These are phyloP conservation scores for Agapostemon virescens DNA, from an alignment of 2,888 invertebrate genomes.

Conservation along the genomic window DNA sequence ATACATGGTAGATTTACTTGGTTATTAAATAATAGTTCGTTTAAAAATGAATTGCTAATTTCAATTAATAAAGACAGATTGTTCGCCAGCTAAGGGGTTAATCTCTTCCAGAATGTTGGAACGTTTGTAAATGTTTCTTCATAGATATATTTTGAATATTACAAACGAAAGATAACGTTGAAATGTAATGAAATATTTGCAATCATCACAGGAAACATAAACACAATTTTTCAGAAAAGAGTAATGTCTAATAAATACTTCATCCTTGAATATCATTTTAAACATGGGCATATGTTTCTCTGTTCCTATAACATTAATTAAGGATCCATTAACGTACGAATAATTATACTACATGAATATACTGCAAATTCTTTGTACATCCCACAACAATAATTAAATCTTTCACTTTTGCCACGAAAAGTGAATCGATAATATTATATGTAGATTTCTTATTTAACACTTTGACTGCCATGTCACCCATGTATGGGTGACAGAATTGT, in stretches of 20 bases:
- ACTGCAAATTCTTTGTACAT: too few species aligned
- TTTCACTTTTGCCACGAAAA: too few species aligned
- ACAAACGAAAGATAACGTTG: background rate
- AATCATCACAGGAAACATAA: background rate
- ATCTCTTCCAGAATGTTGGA: background rate
- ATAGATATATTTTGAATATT: background rate
- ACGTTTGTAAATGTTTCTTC: background rate
- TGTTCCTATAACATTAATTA: conserved; percentile 7
- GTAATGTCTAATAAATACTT: background rate
- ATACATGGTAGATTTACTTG: background rate
- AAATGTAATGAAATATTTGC: background rate
- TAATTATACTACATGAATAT: background rate
- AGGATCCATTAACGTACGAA: background rate
- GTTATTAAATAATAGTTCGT: background rate
- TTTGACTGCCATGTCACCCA: too few species aligned
- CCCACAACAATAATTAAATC: too few species aligned
- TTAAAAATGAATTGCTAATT: background rate
- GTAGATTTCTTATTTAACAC: background rate
- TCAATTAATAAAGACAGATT: background rate
- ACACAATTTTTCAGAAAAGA: background rate
- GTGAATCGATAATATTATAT: too few species aligned
- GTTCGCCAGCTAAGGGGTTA: background rate
- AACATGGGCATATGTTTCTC: background rate
- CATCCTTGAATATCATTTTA: background rate
- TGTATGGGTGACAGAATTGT: too few species aligned